Conservation (phyloP, 37 sponge, comb jelly and placozoan species). For the Spongilla lacustris region DNA sequence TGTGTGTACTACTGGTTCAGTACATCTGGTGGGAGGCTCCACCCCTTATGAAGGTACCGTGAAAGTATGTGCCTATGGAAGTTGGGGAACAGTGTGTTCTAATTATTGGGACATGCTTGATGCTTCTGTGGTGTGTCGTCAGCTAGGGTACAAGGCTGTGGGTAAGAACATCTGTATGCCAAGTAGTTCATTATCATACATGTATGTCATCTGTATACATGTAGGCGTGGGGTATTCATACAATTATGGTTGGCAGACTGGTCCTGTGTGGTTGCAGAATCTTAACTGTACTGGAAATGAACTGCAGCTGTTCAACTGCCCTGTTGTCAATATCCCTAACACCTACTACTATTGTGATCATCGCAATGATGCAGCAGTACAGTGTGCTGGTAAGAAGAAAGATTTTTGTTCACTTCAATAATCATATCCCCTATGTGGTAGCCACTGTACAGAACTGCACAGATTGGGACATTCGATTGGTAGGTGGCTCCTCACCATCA, state of each 20-base stretch:
- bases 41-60: constrained; percentile 31
- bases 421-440: background rate
- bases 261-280: background rate
- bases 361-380: background rate
- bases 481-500: background rate
- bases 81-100: constrained; percentile 46
- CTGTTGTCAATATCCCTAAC: background rate
- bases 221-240: background rate
- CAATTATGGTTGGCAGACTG: background rate
- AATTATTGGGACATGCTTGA: constrained; percentile 18
- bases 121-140: constrained; percentile 7
- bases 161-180: background rate
- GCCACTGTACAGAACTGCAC: background rate
- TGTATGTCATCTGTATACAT: background rate
- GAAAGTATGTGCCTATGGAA: constrained; percentile 37
- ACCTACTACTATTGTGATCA: background rate
- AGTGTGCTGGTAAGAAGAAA: background rate
- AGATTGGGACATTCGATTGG: background rate
- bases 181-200: background rate
- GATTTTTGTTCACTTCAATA: background rate
- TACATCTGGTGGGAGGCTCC: constrained; percentile 24
- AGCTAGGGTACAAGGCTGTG: background rate
- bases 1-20: background rate
- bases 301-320: background rate
- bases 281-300: background rate